Evolutionary conservation across 2,797 vertebrate species (phyloP).

Genomic region (Arnoldichthys spilopterus): DNA sequence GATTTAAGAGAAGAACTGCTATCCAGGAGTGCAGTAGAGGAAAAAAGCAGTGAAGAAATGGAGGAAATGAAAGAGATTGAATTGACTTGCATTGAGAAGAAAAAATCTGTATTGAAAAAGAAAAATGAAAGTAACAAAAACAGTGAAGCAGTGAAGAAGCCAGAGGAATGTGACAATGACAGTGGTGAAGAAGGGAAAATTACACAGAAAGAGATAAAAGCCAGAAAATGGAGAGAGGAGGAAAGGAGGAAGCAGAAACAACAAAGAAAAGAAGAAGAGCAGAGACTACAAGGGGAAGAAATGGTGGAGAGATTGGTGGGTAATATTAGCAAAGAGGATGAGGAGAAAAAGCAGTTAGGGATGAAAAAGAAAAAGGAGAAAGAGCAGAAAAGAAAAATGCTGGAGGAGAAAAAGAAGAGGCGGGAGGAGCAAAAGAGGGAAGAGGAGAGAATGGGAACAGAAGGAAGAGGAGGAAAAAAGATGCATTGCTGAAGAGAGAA

Average conservation of each 20-base stretch:
- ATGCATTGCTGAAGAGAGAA: background rate
- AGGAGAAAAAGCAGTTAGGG: background rate
- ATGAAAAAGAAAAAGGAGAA: background rate
- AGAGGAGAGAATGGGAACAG: background rate
- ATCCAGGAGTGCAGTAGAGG: too few relatives aligned
- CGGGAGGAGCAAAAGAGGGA: background rate
- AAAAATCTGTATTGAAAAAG: too few relatives aligned
- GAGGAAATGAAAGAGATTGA: too few relatives aligned
- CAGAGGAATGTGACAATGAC: background rate
- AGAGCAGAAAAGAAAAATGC: background rate
- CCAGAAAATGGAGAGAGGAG: too few relatives aligned
- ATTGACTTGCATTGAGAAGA: too few relatives aligned
- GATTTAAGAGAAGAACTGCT: too few relatives aligned
- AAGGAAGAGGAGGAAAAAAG: too few relatives aligned
- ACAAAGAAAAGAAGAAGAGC: background rate
- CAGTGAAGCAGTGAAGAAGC: background rate
- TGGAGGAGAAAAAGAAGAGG: background rate
- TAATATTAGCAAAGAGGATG: background rate
- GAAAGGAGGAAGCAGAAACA: background rate
- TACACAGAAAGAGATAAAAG: too few relatives aligned
- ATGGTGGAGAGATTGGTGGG: background rate
- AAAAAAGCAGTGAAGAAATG: too few relatives aligned
- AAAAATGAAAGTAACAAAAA: too few relatives aligned
- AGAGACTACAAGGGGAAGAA: background rate
- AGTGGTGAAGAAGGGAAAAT: too few relatives aligned